Conservation (phyloP, 1,140 invertebrate genomes). For the Asobara japonica region DNA sequence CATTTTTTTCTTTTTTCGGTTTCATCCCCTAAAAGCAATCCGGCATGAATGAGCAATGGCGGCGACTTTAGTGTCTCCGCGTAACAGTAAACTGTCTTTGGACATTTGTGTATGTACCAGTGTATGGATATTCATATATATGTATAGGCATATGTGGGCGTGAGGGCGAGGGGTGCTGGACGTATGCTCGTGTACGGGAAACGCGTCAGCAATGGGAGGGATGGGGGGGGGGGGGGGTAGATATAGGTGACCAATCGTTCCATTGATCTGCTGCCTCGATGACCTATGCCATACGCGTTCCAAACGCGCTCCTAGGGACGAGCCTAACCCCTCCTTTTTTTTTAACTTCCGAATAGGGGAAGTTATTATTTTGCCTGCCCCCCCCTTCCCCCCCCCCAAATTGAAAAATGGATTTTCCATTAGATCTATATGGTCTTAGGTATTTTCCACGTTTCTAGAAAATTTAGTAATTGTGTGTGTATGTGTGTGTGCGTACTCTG, state of each 20-base stretch:
- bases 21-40: neutral
- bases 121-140: conserved; percentile 14
- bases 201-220: neutral
- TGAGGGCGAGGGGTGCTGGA: conserved; percentile 37
- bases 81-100: neutral
- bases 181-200: neutral
- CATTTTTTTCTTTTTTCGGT: neutral
- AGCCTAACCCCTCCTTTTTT: neutral
- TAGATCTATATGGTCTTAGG: too few species aligned
- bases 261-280: conserved; percentile 36
- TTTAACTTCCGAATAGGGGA: too few species aligned
- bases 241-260: conserved; percentile 29
- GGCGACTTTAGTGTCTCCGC: conserved; percentile 43
- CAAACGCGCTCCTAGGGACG: conserved; percentile 4
- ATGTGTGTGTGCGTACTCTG: too few species aligned
- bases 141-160: too few species aligned
- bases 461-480: neutral
- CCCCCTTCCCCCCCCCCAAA: too few species aligned
- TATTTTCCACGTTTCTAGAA: too few species aligned
- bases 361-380: too few species aligned
- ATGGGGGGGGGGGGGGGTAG: neutral
- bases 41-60: conserved; percentile 55
- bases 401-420: too few species aligned
- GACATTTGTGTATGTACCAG: neutral
- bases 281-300: conserved; percentile 29